Percentiles rank a stretch among this genome's conserved stretches.
Evolutionary conservation across 2,888 invertebrate species (phyloP).

Genomic region (Mythimna ferrago): DNA sequence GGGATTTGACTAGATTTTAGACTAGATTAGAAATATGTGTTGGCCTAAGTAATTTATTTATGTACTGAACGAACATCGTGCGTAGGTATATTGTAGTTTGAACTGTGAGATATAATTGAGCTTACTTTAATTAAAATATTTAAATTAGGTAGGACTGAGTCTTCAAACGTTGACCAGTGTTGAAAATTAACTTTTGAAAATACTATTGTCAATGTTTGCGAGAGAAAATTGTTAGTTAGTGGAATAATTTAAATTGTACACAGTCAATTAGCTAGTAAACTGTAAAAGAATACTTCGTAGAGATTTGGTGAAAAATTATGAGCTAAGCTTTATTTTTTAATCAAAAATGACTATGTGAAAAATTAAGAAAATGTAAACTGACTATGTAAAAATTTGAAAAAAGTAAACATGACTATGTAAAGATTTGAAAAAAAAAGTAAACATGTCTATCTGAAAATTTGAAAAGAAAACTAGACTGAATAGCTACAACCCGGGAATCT

Average conservation of each 20-base stretch:
- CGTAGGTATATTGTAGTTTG: not conserved
- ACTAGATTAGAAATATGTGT: slow-evolving; percentile 33
- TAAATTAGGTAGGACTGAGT: not conserved
- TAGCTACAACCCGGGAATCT: no score
- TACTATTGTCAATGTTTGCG: not conserved
- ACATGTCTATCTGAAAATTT: no score
- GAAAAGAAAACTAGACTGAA: no score
- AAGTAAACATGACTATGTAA: no score
- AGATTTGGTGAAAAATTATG: no score
- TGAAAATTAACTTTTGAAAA: not conserved
- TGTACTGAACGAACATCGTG: not conserved
- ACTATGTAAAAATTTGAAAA: no score
- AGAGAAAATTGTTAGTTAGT: not conserved
- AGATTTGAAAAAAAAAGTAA: no score
- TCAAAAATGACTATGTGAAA: no score
- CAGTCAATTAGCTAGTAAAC: no score
- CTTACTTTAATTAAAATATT: slow-evolving; percentile 21
- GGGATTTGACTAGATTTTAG: slow-evolving; percentile 32
- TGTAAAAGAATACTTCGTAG: no score
- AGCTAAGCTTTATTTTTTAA: no score
- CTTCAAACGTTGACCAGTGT: not conserved
- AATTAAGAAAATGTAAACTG: no score
- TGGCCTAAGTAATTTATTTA: slow-evolving; percentile 33
- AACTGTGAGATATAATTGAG: not conserved
- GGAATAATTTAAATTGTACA: not conserved